Evolutionary conservation across 2,888 invertebrate genomes (phyloP).

Genomic region (Dyspetes luteomarginatus): DNA sequence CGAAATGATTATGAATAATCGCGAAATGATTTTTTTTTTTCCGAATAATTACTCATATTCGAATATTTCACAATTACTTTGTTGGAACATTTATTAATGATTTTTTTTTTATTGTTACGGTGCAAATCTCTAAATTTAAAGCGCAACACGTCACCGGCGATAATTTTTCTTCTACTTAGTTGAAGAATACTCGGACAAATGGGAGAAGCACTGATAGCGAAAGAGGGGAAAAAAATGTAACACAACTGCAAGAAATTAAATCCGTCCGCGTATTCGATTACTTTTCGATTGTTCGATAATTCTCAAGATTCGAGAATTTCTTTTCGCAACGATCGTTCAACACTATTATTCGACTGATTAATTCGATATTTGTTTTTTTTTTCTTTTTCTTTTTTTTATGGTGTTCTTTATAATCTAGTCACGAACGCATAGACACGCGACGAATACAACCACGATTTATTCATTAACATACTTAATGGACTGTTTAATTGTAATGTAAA

Average conservation of each 20-base stretch:
- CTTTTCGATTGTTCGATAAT: conserved; percentile 33
- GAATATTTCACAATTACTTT: conserved; percentile 1
- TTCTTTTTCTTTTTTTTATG: conserved; percentile 47
- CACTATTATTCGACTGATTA: conserved; percentile 53
- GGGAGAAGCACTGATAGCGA: background rate
- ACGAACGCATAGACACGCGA: conserved; percentile 56
- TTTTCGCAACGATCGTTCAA: conserved; percentile 16
- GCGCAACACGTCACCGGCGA: conserved; percentile 14
- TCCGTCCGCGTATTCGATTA: conserved; percentile 25
- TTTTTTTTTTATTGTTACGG: background rate
- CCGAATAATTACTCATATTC: conserved; percentile 3
- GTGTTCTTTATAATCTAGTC: conserved; percentile 64
- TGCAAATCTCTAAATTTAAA: conserved; percentile 2
- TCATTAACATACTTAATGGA: conserved; percentile 62
- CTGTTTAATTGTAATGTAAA: conserved; percentile 62
- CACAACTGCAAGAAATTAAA: background rate
- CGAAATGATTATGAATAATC: background rate
- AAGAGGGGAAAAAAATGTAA: background rate
- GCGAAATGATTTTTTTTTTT: background rate
- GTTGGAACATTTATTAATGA: background rate
- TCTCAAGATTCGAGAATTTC: background rate
- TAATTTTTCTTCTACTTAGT: conserved; percentile 21
- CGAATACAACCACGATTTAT: conserved; percentile 57
- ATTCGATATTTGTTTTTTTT: conserved; percentile 44
- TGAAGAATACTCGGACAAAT: conserved; percentile 35